Percentiles rank a stretch among this genome's conserved stretches.
phyloP scores from a whole-genome alignment of 2,888 invertebrate species.

The Cyaniris semiargus region DNA sequence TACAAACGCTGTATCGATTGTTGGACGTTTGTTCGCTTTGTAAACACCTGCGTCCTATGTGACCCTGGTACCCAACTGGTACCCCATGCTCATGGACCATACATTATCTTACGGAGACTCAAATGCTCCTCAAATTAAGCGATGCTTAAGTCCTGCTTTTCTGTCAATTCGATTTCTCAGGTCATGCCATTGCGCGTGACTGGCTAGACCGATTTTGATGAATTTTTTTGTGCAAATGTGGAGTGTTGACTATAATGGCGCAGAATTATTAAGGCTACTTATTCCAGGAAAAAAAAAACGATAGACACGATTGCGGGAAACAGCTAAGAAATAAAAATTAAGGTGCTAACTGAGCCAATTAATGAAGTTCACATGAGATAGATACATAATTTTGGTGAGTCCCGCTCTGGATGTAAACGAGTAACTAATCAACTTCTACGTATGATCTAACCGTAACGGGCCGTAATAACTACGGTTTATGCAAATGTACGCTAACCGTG shows the following conservation, averaged over 20 bases:
- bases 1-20: slow-evolving; percentile 50
- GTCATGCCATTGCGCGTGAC: too few species aligned
- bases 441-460: not conserved
- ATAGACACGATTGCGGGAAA: too few species aligned
- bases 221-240: too few species aligned
- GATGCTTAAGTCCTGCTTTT: too few species aligned
- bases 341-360: too few species aligned
- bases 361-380: not conserved
- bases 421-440: not conserved
- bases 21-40: slow-evolving; percentile 43
- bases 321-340: too few species aligned
- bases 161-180: too few species aligned
- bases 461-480: slow-evolving; percentile 1
- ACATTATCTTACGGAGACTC: not conserved
- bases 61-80: slow-evolving; percentile 25
- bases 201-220: too few species aligned
- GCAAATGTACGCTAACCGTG: not conserved
- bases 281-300: too few species aligned
- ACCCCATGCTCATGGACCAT: not conserved
- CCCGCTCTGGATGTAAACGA: not conserved
- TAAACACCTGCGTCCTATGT: slow-evolving; percentile 33
- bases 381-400: not conserved
- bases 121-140: not conserved
- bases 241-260: too few species aligned
- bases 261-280: too few species aligned